Conservation (phyloP, 2,888 invertebrate species). For the Trissolcus brochymenae region DNA sequence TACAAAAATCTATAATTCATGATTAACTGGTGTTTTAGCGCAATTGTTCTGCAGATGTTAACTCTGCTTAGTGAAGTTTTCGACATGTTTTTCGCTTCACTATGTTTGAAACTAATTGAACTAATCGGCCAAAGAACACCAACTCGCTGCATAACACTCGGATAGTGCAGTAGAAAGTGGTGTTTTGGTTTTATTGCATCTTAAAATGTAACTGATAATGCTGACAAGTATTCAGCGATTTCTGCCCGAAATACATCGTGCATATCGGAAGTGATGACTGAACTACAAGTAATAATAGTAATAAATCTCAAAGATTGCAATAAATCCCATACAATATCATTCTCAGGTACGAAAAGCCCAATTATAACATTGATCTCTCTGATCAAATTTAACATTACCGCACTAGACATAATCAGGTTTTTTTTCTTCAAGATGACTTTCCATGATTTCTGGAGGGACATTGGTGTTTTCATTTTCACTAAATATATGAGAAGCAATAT, state of each 20-base stretch:
- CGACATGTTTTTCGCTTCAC: background rate
- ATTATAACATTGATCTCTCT: constrained; percentile 51
- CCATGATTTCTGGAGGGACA: constrained; percentile 47
- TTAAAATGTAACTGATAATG: background rate
- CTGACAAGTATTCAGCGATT: background rate
- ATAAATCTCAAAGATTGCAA: constrained; percentile 14
- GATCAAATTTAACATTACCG: constrained; percentile 58
- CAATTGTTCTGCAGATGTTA: constrained; percentile 9
- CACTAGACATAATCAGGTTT: constrained; percentile 54
- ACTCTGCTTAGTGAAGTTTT: background rate
- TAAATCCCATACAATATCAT: constrained; percentile 43
- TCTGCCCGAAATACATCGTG: background rate
- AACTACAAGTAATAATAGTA: constrained; percentile 9
- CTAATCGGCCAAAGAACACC: constrained; percentile 2
- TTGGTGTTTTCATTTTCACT: constrained; percentile 53
- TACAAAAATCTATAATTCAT: constrained; percentile 8
- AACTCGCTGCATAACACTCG: background rate
- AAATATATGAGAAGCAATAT: constrained; percentile 52
- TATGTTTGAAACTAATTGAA: constrained; percentile 4
- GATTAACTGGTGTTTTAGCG: background rate
- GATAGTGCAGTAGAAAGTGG: constrained; percentile 9
- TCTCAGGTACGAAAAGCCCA: constrained; percentile 50
- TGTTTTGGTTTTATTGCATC: constrained; percentile 9
- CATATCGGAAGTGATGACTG: constrained; percentile 2
- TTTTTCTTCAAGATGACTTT: constrained; percentile 38